phyloP scores from a whole-genome alignment of 2,888 invertebrate genomes.

The Lepidochitona cinerea region DNA sequence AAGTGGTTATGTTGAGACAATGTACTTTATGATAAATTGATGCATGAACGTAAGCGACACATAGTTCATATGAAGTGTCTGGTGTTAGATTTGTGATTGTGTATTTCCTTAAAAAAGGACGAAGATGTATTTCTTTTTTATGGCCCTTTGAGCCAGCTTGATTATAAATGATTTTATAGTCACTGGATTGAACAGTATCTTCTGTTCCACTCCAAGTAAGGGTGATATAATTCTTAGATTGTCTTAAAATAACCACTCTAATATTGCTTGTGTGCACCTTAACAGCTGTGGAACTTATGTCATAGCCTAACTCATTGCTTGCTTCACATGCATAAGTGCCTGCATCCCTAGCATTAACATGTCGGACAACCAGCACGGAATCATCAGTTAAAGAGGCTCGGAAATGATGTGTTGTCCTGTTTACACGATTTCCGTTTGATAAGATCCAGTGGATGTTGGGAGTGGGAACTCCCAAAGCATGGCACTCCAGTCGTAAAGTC shows the following conservation, averaged over 20 bases:
- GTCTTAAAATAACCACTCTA: conserved; percentile 56
- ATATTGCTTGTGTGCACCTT: conserved; percentile 65
- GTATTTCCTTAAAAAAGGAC: conserved; percentile 63
- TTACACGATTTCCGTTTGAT: conserved; percentile 66
- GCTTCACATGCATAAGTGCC: conserved; percentile 72
- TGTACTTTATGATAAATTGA: conserved; percentile 45
- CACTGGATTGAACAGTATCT: conserved; percentile 39
- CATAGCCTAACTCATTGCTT: conserved; percentile 62
- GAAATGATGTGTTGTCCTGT: conserved; percentile 56
- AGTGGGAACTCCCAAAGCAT: conserved; percentile 70
- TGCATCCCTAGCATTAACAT: conserved; percentile 50
- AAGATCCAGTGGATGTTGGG: conserved; percentile 70
- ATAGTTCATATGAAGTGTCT: conserved; percentile 70
- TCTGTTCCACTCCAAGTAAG: conserved; percentile 48
- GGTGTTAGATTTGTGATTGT: conserved; percentile 70
- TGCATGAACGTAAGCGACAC: conserved; percentile 67
- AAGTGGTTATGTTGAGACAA: conserved; percentile 52
- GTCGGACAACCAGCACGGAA: conserved; percentile 19
- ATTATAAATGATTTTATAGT: conserved; percentile 63
- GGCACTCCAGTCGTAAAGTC: conserved; percentile 68
- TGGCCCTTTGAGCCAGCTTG: background rate
- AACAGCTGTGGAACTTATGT: conserved; percentile 58
- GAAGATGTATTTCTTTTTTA: conserved; percentile 43
- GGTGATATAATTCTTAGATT: conserved; percentile 46
- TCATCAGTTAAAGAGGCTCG: conserved; percentile 55